Conservation (phyloP, 2,888 invertebrate genomes). For the Allygus modestus region DNA sequence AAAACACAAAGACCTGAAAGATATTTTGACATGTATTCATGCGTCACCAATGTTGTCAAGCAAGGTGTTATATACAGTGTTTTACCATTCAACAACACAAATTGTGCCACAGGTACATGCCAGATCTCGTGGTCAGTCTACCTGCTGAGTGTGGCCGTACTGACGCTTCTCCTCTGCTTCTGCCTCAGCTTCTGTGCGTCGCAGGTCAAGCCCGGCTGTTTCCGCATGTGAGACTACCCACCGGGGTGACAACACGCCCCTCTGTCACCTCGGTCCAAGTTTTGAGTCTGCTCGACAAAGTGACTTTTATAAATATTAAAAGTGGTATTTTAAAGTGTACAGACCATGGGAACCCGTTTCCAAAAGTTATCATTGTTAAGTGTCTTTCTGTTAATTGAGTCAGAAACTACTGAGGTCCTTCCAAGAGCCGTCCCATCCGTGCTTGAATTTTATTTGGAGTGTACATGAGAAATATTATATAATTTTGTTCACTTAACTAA, state of each 20-base stretch:
- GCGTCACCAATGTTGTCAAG: too few species aligned
- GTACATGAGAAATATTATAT: too few species aligned
- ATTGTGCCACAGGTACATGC: slow-evolving; percentile 73
- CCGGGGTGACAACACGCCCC: slow-evolving; percentile 40
- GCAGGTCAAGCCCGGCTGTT: slow-evolving; percentile 56
- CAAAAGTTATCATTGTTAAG: not conserved
- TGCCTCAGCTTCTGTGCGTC: slow-evolving; percentile 78
- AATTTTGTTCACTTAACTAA: too few species aligned
- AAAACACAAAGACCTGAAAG: too few species aligned
- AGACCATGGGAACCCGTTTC: not conserved
- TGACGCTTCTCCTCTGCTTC: slow-evolving; percentile 77
- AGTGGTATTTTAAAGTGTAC: not conserved
- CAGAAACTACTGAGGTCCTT: slow-evolving; percentile 14
- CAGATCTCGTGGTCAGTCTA: slow-evolving; percentile 79
- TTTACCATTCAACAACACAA: too few species aligned
- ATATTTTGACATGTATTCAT: too few species aligned
- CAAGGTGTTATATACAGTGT: too few species aligned
- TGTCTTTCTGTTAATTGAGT: not conserved
- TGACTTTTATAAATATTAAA: not conserved
- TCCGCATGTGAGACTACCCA: slow-evolving; percentile 46
- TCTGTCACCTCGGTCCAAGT: slow-evolving; percentile 47
- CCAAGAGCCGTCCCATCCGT: slow-evolving; percentile 8
- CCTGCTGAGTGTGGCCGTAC: slow-evolving; percentile 77
- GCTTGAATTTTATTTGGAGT: not conserved
- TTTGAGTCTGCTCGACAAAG: not conserved